Evolutionary conservation across 1,140 invertebrate species (phyloP).

Genomic region (Choristoneura fumiferana): DNA sequence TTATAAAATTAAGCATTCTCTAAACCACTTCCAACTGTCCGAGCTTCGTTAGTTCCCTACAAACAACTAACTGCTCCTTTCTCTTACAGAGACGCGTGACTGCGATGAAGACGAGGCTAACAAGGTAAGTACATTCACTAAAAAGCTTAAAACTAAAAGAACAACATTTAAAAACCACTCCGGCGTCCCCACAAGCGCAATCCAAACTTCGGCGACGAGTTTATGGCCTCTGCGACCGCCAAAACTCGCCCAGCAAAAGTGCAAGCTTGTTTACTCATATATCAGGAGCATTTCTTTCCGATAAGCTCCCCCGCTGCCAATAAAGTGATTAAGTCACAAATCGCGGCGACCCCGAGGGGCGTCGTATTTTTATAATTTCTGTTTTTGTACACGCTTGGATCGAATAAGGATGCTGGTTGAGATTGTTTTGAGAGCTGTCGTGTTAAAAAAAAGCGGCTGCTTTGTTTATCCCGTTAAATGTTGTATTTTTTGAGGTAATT

Average conservation of each 20-base stretch:
- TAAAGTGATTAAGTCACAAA: constrained; percentile 79
- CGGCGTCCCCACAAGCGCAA: constrained; percentile 49
- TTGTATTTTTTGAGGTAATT: too few species aligned
- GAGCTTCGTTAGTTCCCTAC: not conserved
- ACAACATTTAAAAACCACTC: constrained; percentile 46
- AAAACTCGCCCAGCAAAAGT: constrained; percentile 71
- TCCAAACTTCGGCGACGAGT: constrained; percentile 66
- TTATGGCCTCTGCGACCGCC: constrained; percentile 70
- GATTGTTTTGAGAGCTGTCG: too few species aligned
- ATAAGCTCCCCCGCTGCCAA: constrained; percentile 75
- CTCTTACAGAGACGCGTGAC: constrained; percentile 66
- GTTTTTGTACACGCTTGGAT: constrained; percentile 1
- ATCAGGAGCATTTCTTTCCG: constrained; percentile 69
- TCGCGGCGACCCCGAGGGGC: constrained; percentile 35
- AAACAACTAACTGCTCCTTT: constrained; percentile 21
- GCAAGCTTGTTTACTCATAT: constrained; percentile 75
- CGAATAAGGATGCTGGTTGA: not conserved
- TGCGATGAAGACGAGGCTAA: constrained; percentile 52
- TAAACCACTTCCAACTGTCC: not conserved
- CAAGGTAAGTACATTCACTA: constrained; percentile 45
- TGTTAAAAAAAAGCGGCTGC: too few species aligned
- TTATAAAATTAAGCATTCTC: not conserved
- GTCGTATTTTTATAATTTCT: constrained; percentile 13
- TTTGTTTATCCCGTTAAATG: too few species aligned
- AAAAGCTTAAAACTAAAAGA: constrained; percentile 51